Base-by-base conservation (phyloP, 2,888 invertebrate species). In the Sylvicola fuscatus region DNA sequence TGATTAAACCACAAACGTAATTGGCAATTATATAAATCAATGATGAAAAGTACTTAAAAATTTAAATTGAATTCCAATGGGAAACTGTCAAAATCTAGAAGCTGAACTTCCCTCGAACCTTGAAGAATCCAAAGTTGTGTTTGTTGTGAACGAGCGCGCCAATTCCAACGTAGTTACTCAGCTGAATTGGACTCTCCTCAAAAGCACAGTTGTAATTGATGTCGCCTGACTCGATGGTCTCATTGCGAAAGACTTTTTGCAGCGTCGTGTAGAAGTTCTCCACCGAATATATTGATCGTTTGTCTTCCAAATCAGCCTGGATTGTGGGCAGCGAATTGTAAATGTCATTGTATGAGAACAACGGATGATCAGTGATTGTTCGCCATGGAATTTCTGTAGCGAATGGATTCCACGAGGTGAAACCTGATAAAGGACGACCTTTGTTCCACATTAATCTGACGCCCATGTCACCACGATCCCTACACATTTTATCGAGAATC, bases 341-440 rank as follows among this genome's bases (percentile, higher is more conserved):
- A 8, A 16, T 60, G 74, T 76, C 74, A 69, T 73, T 74, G 48
- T 75, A 71, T 65, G 71, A 73, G 47, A 66, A 71, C 27, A 81
- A 64, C 6, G 84, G 86, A 58, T 87, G 87, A 37, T 79, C 81
- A 1, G 79, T 71, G 45, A 78, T 75, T 1, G 83, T 84, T 26
- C 72, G 56, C 60, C 74, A 79, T 0, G 86, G 86, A 41, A 84
- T 75, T 39, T 78, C 71, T 39, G 70, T 70, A 42, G 72, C 71
- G 60, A 82, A 82, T 0, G 86, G 86, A 55, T 86, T 86, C 87
- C 87, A 87, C 39, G 72, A 71, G n/a, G 70, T 71, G 43, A 67
- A 64, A 45, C 77, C 51, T 27, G 73, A 61, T 30, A 80, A 50
- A 1, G 77, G 71, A 47, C 72, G 68, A 0, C 76, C 76, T 46